Conservation (phyloP, 2,113 vertebrate species). For the Psammodynastes pulverulentus region DNA sequence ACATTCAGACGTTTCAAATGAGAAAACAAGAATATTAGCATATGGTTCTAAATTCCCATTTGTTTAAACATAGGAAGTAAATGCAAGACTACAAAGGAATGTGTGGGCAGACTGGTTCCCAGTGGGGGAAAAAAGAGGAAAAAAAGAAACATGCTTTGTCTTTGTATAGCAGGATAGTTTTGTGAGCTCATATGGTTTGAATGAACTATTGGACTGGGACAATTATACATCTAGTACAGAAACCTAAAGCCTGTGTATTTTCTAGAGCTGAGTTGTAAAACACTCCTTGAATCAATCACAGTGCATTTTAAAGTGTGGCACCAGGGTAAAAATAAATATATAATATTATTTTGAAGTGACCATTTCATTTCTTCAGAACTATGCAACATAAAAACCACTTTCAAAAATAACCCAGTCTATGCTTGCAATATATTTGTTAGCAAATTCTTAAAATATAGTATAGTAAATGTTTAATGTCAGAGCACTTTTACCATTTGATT, state of each 20-base stretch:
- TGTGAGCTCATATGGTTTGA: background rate
- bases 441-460: background rate
- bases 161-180: background rate
- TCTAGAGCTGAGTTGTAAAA: background rate
- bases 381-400: background rate
- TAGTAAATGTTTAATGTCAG: background rate
- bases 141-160: background rate
- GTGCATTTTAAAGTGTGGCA: background rate
- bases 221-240: background rate
- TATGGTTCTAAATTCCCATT: background rate
- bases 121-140: background rate
- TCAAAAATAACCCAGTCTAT: background rate
- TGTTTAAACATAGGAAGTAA: background rate
- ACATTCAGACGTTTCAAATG: background rate
- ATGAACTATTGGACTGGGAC: background rate
- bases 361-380: background rate
- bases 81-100: background rate
- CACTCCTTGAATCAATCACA: background rate
- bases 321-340: background rate
- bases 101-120: background rate
- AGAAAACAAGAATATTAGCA: background rate
- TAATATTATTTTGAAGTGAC: background rate
- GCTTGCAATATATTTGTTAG: background rate
- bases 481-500: constrained; percentile 76
- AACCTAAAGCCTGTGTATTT: background rate